Base-by-base conservation (phyloP, 2,113 vertebrate genomes). In the Galeopterus variegatus region DNA sequence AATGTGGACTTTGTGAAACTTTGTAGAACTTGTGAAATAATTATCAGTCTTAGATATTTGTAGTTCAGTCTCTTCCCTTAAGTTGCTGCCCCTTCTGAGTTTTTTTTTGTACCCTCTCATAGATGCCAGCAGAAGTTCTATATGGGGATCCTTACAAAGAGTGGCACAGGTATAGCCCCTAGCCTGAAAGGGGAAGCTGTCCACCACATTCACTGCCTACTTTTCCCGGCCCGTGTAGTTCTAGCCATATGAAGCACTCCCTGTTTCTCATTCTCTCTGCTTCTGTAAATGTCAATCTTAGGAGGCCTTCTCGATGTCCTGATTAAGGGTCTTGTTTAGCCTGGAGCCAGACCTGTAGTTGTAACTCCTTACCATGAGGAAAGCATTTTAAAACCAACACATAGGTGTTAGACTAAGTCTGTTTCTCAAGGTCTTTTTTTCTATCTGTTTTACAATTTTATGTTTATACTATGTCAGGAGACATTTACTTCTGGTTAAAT, bases 361-460 rank as follows among this genome's bases (percentile, higher is more conserved):
- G 54, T 62, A 85, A 88, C 60, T 81, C 33, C 33, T 75, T n/a
- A 58, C 60, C 58, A 86, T 1, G 33, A 36, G 65, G 36, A 95
- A 97, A 93, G n/a, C 18, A 8, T 96, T 98, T 94, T 92, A 95
- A 92, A 96, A 86, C 84, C 67, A 95, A 75, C 93, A 56, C 48
- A 52, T 28, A 56, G 95, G 72, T 58, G 41, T 41, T 41, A 41
- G 41, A 41, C 67, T 45, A 41, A n/a, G 45, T 56, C 48, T 97
- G 45, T 33, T 90, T 96, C 92, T 77, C 56, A 77, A 91, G 36
- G 0, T 0, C 31, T 92, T 94, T 96, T 80, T 93, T 93, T 96
- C 84, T 64, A 1, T 97, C 17, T 82, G 45, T 83, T 41, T 87
- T 92, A 90, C 62, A 92, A 7, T 97, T 96, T 84, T 76, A 6